phyloP scores from a whole-genome alignment of 2,888 invertebrate genomes.

The Elegia similella region DNA sequence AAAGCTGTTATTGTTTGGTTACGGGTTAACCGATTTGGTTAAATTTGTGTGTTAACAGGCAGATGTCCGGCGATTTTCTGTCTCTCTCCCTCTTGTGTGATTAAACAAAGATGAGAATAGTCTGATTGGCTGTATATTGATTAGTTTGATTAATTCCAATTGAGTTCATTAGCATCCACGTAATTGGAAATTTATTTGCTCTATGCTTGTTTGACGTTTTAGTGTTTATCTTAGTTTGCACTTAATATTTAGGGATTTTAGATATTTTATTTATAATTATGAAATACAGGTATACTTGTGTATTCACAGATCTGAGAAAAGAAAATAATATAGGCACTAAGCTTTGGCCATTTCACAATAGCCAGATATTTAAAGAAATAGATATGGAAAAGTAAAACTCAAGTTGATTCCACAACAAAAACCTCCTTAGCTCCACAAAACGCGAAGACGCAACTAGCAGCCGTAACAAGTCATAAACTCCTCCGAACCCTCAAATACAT shows the following conservation, averaged over 20 bases:
- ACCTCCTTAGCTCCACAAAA: constrained; percentile 28
- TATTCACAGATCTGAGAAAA: too few relatives aligned
- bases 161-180: constrained; percentile 50
- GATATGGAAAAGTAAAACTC: constrained; percentile 3
- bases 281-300: too few relatives aligned
- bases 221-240: not conserved
- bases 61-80: constrained; percentile 61
- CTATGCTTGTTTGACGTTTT: constrained; percentile 6
- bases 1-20: constrained; percentile 81
- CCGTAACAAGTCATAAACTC: constrained; percentile 33
- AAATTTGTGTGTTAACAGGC: constrained; percentile 77
- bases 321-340: too few relatives aligned
- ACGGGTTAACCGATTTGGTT: constrained; percentile 81
- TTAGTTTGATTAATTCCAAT: constrained; percentile 62
- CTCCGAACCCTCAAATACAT: constrained; percentile 46
- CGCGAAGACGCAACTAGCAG: constrained; percentile 35
- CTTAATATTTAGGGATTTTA: not conserved
- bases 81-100: constrained; percentile 43
- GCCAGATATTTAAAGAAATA: not conserved
- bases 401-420: constrained; percentile 19
- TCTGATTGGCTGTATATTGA: constrained; percentile 66
- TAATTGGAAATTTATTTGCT: constrained; percentile 41
- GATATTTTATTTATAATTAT: not conserved
- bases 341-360: too few relatives aligned
- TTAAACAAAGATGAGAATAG: constrained; percentile 35